phyloP scores from a whole-genome alignment of 92 coral and sea anemone genomes.

The Montipora capitata region DNA sequence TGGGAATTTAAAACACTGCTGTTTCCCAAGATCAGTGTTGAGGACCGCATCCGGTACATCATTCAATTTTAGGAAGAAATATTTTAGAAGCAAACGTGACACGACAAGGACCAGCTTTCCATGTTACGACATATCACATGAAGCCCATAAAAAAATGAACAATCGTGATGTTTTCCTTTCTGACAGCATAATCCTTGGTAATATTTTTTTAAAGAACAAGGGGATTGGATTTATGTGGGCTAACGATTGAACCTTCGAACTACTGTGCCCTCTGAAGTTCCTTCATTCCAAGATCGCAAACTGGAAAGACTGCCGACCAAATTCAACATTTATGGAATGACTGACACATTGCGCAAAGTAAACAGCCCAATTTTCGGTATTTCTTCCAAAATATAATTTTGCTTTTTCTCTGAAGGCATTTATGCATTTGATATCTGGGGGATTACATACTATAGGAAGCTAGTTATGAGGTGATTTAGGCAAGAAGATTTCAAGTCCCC shows the following conservation, averaged over 20 bases:
- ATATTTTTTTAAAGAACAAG: background rate
- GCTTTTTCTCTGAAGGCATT: conserved; percentile 28
- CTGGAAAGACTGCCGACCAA: conserved; percentile 52
- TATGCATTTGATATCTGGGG: conserved; percentile 14
- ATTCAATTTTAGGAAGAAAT: background rate
- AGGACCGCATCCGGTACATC: conserved; percentile 21
- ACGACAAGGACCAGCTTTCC: conserved; percentile 24
- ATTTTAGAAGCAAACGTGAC: background rate
- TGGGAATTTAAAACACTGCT: conserved; percentile 42
- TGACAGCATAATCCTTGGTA: conserved; percentile 47
- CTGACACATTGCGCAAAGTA: conserved; percentile 37
- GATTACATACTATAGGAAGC: conserved; percentile 5
- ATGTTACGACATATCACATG: conserved; percentile 35
- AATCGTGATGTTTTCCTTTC: conserved; percentile 44
- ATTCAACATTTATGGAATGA: conserved; percentile 21
- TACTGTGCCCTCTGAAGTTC: too few relatives aligned
- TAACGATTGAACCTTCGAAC: too few relatives aligned
- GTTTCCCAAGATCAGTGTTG: conserved; percentile 39
- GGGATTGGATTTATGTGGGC: too few relatives aligned
- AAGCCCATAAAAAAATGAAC: conserved; percentile 32
- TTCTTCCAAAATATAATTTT: conserved; percentile 26
- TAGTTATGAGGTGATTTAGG: conserved; percentile 2
- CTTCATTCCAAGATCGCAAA: conserved; percentile 44
- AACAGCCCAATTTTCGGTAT: conserved; percentile 47
- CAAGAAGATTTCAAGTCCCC: background rate